A percentile compares a stretch with the other conserved stretches of the same genome.
Conservation (phyloP, 2,888 invertebrate species). For the Limnephilus auricula region DNA sequence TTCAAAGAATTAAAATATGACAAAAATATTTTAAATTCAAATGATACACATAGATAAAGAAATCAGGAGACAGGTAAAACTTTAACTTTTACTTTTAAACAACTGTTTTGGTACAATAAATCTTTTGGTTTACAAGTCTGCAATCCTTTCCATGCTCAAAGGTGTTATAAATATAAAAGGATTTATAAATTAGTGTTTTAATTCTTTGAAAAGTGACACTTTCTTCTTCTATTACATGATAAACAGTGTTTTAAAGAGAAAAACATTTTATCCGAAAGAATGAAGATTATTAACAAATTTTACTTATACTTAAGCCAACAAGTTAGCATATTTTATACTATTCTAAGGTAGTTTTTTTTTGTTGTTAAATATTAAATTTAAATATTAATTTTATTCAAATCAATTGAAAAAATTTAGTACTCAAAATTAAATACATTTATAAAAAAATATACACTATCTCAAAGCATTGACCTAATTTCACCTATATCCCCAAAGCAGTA, state of each 20-base stretch:
- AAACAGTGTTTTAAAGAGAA: background rate
- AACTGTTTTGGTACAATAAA: background rate
- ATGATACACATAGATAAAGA: background rate
- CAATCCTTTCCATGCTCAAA: background rate
- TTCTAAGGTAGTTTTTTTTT: background rate
- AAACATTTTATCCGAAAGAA: background rate
- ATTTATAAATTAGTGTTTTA: background rate
- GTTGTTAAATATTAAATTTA: background rate
- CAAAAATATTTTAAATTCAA: background rate
- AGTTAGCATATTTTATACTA: background rate
- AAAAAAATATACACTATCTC: conserved; percentile 11
- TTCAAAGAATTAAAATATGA: background rate
- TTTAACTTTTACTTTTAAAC: no score
- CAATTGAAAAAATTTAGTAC: conserved; percentile 16
- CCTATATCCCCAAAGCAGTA: background rate
- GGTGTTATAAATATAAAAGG: background rate
- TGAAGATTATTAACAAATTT: background rate
- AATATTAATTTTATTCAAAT: conserved; percentile 1
- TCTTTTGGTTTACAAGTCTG: background rate
- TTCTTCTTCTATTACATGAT: background rate
- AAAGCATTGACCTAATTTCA: background rate
- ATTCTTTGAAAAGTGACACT: background rate
- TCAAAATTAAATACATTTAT: conserved; percentile 12
- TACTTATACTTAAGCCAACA: background rate
- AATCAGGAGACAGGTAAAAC: background rate